A percentile compares a stretch with the other conserved stretches of the same genome.
Conservation (phyloP, 2,797 vertebrate species). For the Neopelma chrysocephalum region DNA sequence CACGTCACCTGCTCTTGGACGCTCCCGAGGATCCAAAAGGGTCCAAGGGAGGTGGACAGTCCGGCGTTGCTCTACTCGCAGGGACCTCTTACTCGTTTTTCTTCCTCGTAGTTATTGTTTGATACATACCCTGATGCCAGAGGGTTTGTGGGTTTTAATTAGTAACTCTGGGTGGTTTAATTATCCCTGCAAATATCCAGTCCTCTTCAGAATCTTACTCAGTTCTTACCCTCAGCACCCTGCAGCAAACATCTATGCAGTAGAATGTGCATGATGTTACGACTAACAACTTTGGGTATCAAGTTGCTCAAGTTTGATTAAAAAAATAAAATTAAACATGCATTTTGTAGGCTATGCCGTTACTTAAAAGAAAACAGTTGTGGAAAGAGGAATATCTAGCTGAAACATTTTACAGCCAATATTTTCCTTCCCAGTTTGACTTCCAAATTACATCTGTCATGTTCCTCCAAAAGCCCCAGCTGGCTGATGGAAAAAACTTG, state of each 20-base stretch:
- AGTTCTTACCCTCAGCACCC: neutral
- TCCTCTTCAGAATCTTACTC: neutral
- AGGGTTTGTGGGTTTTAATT: neutral
- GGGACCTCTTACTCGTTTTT: accelerated
- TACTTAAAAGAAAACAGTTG: neutral
- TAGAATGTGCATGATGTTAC: neutral
- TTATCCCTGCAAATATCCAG: neutral
- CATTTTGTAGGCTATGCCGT: neutral
- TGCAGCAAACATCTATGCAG: neutral
- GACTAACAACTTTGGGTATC: neutral
- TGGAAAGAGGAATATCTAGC: neutral
- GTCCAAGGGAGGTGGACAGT: neutral
- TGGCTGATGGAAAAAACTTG: neutral
- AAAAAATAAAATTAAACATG: neutral
- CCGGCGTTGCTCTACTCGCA: neutral
- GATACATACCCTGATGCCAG: neutral
- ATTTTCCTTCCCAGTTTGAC: neutral
- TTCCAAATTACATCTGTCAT: neutral
- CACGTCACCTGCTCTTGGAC: accelerated
- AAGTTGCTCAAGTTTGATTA: neutral
- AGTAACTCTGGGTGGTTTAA: neutral
- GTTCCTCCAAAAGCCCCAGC: neutral
- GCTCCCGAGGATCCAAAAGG: neutral
- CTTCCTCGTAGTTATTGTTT: neutral
- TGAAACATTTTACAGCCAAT: neutral